phyloP scores from a whole-genome alignment of 2,113 vertebrate species.

The Puffinus mauretanicus region DNA sequence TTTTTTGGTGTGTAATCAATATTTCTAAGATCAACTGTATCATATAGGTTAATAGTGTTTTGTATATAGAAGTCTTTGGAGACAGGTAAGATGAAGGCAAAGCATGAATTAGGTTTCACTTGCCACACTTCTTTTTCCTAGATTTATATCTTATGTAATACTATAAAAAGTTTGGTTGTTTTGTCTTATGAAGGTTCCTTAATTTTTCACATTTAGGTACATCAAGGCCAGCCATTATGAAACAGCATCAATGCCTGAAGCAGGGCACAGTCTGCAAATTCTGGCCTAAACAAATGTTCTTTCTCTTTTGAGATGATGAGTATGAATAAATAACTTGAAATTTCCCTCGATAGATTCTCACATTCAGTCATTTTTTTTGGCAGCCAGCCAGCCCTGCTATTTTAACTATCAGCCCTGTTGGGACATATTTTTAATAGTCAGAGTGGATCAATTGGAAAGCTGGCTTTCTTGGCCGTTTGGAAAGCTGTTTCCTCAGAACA shows the following conservation, averaged over 20 bases:
- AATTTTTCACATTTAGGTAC: background rate
- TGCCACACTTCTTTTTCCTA: background rate
- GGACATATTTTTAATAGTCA: background rate
- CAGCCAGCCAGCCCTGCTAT: rapidly evolving
- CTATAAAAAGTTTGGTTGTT: background rate
- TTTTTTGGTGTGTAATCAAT: background rate
- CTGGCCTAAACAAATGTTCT: background rate
- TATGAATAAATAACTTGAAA: constrained; percentile 5
- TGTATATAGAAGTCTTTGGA: background rate
- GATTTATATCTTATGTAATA: background rate
- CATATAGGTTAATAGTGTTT: background rate
- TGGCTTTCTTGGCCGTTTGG: background rate
- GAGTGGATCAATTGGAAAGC: background rate
- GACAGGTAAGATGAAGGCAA: background rate
- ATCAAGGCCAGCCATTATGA: background rate
- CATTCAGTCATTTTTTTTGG: background rate
- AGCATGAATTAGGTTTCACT: background rate
- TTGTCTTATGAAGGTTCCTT: background rate
- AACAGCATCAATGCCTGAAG: background rate
- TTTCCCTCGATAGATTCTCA: background rate
- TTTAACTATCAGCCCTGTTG: background rate
- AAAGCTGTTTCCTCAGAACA: background rate
- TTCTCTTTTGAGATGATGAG: background rate
- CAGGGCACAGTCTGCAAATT: background rate
- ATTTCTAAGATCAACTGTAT: background rate